Conservation (phyloP, 1,140 invertebrate species). For the Drosophila rhopaloa region DNA sequence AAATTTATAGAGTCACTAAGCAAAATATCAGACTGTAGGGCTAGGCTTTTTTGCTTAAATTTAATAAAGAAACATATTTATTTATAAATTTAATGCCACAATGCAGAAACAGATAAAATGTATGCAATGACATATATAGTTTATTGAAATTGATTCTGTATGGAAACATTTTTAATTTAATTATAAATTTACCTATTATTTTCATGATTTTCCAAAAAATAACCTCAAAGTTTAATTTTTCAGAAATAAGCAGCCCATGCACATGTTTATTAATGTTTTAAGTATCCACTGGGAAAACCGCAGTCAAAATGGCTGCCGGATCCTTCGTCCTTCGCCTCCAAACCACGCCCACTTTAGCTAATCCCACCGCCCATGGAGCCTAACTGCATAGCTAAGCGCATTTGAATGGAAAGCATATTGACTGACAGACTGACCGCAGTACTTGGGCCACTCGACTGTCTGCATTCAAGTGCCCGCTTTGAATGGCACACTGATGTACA, state of each 20-base stretch:
- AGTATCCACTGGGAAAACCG: constrained; percentile 26
- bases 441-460: constrained; percentile 70
- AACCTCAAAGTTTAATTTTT: not conserved
- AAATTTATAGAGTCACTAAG: not conserved
- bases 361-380: constrained; percentile 23
- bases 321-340: not conserved
- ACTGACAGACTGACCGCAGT: constrained; percentile 71
- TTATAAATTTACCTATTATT: not conserved
- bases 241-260: not conserved
- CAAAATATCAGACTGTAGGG: too few species aligned
- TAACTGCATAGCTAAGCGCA: constrained; percentile 69
- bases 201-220: not conserved
- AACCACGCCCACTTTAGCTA: not conserved
- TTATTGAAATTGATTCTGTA: too few species aligned
- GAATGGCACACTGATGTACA: constrained; percentile 32
- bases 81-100: not conserved
- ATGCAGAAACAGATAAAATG: too few species aligned
- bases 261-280: constrained; percentile 39
- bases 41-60: too few species aligned
- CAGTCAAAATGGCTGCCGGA: constrained; percentile 60
- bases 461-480: constrained; percentile 70
- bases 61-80: too few species aligned
- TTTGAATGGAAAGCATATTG: constrained; percentile 55
- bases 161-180: not conserved
- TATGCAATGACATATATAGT: too few species aligned